Conservation (phyloP, 2,888 invertebrate genomes). For the Nymphalis urticae region DNA sequence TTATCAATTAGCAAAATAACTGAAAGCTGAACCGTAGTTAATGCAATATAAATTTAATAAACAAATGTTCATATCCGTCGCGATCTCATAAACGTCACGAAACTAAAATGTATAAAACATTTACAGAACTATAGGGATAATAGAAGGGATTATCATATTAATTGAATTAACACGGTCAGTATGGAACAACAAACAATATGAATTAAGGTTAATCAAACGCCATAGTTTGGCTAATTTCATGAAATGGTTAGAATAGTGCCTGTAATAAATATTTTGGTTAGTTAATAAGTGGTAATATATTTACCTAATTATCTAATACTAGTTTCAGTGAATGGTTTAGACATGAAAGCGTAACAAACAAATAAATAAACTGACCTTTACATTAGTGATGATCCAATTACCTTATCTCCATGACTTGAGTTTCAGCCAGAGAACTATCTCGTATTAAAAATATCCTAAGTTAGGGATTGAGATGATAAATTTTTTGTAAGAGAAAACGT, state of each 20-base stretch:
- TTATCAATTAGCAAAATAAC: constrained; percentile 1
- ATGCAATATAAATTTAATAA: constrained; percentile 8
- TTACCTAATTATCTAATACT: too few species aligned
- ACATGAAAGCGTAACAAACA: too few species aligned
- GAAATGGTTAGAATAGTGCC: neutral
- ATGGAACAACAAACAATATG: constrained; percentile 15
- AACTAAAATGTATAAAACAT: constrained; percentile 41
- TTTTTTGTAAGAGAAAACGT: too few species aligned
- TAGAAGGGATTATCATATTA: constrained; percentile 29
- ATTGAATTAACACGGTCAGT: constrained; percentile 16
- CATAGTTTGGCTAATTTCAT: constrained; percentile 5
- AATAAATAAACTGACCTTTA: too few species aligned
- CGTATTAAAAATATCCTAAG: too few species aligned
- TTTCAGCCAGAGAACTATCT: too few species aligned
- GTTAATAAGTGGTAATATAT: too few species aligned
- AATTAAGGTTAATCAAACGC: constrained; percentile 18
- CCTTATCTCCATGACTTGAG: too few species aligned
- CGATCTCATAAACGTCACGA: constrained; percentile 20
- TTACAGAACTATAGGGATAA: constrained; percentile 45
- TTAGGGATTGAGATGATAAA: too few species aligned
- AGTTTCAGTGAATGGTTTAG: too few species aligned
- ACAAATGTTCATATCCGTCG: neutral
- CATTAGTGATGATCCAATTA: too few species aligned
- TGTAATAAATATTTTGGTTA: neutral
- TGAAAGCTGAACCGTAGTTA: neutral